phyloP scores from a whole-genome alignment of 2,797 vertebrate genomes.

The Sus cebifrons region DNA sequence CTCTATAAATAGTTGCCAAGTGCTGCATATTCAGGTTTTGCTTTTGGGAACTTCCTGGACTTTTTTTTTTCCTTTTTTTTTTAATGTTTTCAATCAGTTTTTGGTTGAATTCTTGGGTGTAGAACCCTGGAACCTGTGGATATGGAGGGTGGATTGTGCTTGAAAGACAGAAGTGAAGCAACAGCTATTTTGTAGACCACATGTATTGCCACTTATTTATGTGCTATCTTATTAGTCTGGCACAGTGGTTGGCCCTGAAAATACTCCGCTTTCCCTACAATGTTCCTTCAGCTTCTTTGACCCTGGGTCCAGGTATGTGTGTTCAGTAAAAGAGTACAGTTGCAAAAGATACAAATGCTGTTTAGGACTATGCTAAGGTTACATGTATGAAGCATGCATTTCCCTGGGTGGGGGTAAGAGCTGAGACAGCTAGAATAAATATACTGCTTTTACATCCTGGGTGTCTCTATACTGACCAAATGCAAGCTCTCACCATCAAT shows the following conservation, averaged over 20 bases:
- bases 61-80: neutral
- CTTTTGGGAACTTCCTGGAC: neutral
- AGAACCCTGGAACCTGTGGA: neutral
- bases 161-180: conserved; percentile 13
- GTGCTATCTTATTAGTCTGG: neutral
- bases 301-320: neutral
- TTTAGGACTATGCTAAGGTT: neutral
- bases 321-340: neutral
- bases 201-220: neutral
- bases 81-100: too few species aligned
- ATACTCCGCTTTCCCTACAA: neutral
- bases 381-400: neutral
- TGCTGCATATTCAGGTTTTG: neutral
- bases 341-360: neutral
- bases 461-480: neutral
- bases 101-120: neutral
- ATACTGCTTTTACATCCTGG: neutral
- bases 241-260: neutral
- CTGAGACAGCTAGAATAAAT: neutral
- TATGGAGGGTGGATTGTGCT: neutral
- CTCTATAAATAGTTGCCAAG: neutral
- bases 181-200: neutral
- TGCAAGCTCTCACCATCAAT: neutral
- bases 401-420: neutral
- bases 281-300: neutral